Percentiles rank a stretch among this genome's conserved stretches.
These are phyloP conservation scores for Peromyscus melanophrys DNA, from an alignment of 2,797 vertebrate genomes.

Conservation along the genomic window DNA sequence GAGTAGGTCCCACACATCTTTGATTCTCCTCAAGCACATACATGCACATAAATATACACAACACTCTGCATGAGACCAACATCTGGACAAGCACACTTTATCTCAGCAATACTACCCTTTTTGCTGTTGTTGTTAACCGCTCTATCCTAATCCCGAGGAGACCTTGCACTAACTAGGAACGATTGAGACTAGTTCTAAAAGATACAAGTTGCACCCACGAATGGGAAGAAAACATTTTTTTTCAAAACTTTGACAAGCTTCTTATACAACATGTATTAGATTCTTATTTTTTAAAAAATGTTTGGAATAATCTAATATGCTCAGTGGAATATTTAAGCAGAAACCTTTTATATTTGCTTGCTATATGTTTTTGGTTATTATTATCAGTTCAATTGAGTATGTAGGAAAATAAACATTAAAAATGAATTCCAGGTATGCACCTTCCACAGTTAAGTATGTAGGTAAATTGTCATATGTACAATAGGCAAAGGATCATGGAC, in stretches of 20 bases:
- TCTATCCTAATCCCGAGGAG: conserved; percentile 11
- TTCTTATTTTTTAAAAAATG: conserved; percentile 2
- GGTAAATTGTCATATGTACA: background rate
- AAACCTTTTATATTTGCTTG: background rate
- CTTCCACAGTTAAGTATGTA: background rate
- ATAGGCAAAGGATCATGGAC: background rate
- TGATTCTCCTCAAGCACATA: background rate
- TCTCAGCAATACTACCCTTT: background rate
- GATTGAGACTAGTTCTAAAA: conserved; percentile 61
- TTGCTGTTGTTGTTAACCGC: background rate
- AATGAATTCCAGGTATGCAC: background rate
- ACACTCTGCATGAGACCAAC: background rate
- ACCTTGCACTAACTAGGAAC: conserved; percentile 31
- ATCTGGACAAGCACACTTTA: conserved; percentile 27
- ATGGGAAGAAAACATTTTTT: background rate
- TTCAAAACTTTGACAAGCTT: conserved; percentile 17
- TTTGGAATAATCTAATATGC: background rate
- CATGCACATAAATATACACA: background rate
- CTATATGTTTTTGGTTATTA: background rate
- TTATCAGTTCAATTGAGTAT: background rate
- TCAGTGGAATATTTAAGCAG: background rate
- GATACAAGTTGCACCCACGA: background rate
- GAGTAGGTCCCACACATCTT: background rate
- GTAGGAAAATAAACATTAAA: conserved; percentile 48
- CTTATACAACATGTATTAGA: background rate